These are phyloP conservation scores for Holotrichia oblita DNA, from an alignment of 1,140 invertebrate genomes.

Conservation along the genomic window DNA sequence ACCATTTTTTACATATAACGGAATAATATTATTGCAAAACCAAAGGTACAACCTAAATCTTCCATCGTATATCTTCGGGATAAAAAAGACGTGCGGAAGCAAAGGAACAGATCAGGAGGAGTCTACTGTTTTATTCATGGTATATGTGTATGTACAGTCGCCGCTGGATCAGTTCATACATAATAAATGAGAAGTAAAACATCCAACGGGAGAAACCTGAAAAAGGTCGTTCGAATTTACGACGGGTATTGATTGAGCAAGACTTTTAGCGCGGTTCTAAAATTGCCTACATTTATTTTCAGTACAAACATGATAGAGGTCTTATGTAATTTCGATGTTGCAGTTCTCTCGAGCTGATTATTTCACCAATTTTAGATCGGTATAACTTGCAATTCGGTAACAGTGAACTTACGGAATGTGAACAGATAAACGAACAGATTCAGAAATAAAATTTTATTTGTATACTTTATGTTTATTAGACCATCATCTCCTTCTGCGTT, in stretches of 20 bases:
- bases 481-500: too few relatives aligned
- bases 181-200: slow-evolving; percentile 33
- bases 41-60: background rate
- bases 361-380: background rate
- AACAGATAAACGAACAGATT: background rate
- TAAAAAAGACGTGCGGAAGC: background rate
- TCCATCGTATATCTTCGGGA: background rate
- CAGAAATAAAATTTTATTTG: too few relatives aligned
- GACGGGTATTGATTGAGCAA: slow-evolving; percentile 31
- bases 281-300: slow-evolving; percentile 28
- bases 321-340: background rate
- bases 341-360: background rate
- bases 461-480: too few relatives aligned
- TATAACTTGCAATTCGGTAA: background rate
- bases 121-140: slow-evolving; percentile 22
- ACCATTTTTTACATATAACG: too few relatives aligned
- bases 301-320: slow-evolving; percentile 5
- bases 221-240: slow-evolving; percentile 32
- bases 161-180: slow-evolving; percentile 15
- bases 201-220: slow-evolving; percentile 6
- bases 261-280: slow-evolving; percentile 32
- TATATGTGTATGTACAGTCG: background rate
- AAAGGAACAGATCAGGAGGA: slow-evolving; percentile 10
- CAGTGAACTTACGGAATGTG: background rate
- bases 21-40: background rate